Base-by-base conservation (phyloP, 2,113 vertebrate species). In the Cyphomyrus discorhynchus region DNA sequence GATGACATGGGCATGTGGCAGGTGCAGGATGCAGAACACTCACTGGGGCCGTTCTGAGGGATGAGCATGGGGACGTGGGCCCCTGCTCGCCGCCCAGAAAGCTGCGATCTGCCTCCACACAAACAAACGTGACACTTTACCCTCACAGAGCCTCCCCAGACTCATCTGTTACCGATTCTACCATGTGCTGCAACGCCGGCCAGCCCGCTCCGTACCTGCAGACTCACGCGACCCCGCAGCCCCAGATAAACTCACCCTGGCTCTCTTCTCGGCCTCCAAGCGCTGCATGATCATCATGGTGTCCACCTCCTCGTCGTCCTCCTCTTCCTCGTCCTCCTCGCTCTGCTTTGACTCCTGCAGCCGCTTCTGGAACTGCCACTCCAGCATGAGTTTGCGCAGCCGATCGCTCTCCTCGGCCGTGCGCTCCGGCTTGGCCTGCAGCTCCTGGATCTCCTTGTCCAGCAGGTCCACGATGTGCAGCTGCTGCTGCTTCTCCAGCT, bases 351-450 rank as follows among this genome's bases (percentile, higher is more conserved):
- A 98, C 92, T 99, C 98, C 90, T 99, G 98, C 88, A 99, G 96
- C 13, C 98, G 93, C 94, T 98, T 98, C 94, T 99, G 98, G 95
- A 99, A 99, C 95, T 99, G 98, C 98, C 98, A 99, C 94, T 99
- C 98, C 47, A 99, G 96, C 98, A 99, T 98, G 90, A 99, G 97
- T 90, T 98, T 98, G 91, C 98, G 96, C 70, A 99, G 96, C 1
- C 98, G 97, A 93, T 99, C 98, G 0, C 95, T 99, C 82, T 99
- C 98, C 93, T 99, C 98, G 0, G 98, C 96, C 0, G 96, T 97
- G 89, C 98, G 97, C 93, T 98, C 97, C 0, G 97, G 94, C 90
- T 98, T 98, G 52, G 95, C 94, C 95, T 99, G 98, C 24, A 99
- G 97, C 0, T 99, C 98, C 93, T 98, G 98, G 94, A 99, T 99